Evolutionary conservation across 2,888 invertebrate species (phyloP).

Genomic region (Spodoptera littoralis): DNA sequence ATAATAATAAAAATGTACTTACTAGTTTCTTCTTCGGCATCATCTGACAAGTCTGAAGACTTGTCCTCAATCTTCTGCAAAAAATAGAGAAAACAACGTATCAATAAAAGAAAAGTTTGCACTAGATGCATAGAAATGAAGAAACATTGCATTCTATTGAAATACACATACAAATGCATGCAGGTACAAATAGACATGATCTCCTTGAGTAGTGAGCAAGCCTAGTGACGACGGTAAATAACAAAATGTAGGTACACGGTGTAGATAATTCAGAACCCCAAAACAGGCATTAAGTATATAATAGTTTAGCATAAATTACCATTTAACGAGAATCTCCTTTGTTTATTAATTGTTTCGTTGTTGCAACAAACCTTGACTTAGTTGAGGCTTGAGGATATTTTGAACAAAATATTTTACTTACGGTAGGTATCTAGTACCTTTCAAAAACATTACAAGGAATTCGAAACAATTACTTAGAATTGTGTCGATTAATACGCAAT

Average conservation of each 20-base stretch:
- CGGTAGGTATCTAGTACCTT: too few species aligned
- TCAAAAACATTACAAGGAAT: too few species aligned
- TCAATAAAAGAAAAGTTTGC: background rate
- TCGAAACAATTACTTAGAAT: too few species aligned
- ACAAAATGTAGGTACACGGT: background rate
- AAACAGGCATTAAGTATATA: slow-evolving; percentile 14
- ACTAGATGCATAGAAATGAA: background rate
- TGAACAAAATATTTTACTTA: slow-evolving; percentile 14
- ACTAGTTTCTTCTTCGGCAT: slow-evolving; percentile 51
- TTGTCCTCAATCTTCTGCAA: slow-evolving; percentile 56
- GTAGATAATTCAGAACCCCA: slow-evolving; percentile 8
- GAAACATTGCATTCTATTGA: background rate
- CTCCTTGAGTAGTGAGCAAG: too few species aligned
- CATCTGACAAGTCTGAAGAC: slow-evolving; percentile 50
- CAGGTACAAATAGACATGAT: background rate
- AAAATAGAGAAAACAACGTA: background rate
- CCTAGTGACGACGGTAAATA: too few species aligned
- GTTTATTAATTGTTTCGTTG: slow-evolving; percentile 25
- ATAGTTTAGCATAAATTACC: slow-evolving; percentile 31
- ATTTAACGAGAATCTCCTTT: slow-evolving; percentile 28
- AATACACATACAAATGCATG: background rate
- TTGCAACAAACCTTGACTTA: slow-evolving; percentile 26
- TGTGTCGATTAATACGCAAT: too few species aligned
- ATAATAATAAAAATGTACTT: slow-evolving; percentile 32
- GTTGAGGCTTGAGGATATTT: slow-evolving; percentile 26